phyloP scores from a whole-genome alignment of 2,113 vertebrate species.

The Plestiodon gilberti region DNA sequence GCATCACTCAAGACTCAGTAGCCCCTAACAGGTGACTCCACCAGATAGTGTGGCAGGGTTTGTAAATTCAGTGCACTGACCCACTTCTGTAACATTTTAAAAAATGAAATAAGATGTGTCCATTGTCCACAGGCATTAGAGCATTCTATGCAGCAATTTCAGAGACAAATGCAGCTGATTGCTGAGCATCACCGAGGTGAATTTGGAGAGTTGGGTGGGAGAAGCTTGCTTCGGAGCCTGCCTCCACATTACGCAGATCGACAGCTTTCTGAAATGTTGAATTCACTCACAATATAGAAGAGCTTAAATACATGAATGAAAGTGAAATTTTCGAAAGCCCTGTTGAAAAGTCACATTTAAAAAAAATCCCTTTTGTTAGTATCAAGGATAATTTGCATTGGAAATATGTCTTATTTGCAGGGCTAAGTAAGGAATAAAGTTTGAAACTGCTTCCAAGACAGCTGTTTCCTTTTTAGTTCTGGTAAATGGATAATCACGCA shows the following conservation, averaged over 20 bases:
- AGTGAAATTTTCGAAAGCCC: slow-evolving; percentile 30
- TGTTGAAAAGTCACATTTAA: slow-evolving; percentile 37
- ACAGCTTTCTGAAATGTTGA: slow-evolving; percentile 22
- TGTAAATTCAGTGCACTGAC: slow-evolving; percentile 44
- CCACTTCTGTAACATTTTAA: slow-evolving; percentile 47
- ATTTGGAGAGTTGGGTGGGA: slow-evolving; percentile 1
- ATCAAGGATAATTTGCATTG: slow-evolving; percentile 50
- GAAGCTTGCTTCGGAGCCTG: not conserved
- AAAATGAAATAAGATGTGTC: slow-evolving; percentile 20
- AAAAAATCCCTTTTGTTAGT: slow-evolving; percentile 29
- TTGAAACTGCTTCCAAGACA: slow-evolving; percentile 57
- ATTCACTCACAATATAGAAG: not conserved
- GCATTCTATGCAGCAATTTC: slow-evolving; percentile 27
- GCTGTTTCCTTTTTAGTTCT: slow-evolving; percentile 60
- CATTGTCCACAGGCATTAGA: slow-evolving; percentile 12
- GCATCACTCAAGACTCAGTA: not conserved
- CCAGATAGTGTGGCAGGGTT: slow-evolving; percentile 6
- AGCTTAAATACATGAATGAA: slow-evolving; percentile 36
- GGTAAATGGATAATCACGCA: slow-evolving; percentile 44
- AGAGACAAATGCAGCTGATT: slow-evolving; percentile 35
- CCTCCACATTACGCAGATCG: not conserved
- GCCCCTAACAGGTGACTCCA: not conserved
- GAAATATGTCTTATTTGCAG: slow-evolving; percentile 44
- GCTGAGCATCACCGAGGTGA: not conserved
- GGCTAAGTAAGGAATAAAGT: slow-evolving; percentile 41